These are phyloP conservation scores for Dasypus novemcinctus DNA, from an alignment of 2,113 vertebrate species.

Conservation along the genomic window DNA sequence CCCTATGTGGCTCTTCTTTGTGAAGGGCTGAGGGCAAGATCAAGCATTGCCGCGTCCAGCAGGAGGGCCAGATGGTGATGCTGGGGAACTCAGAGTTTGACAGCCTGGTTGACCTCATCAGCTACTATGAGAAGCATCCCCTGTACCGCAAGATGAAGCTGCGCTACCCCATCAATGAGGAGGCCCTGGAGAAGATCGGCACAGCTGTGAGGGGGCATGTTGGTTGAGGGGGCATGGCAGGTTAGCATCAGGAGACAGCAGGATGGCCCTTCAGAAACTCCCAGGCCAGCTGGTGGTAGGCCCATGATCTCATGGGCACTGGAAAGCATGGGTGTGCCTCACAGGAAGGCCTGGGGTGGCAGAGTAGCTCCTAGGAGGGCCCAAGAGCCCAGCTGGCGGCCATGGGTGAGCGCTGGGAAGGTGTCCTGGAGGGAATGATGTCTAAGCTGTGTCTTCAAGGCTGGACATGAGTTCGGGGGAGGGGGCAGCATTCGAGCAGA, in stretches of 20 bases:
- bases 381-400: neutral
- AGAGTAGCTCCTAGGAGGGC: neutral
- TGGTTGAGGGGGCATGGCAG: neutral
- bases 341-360: neutral
- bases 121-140: constrained; percentile 96
- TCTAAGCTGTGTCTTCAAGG: neutral
- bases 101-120: constrained; percentile 97
- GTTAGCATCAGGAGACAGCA: neutral
- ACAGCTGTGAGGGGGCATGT: constrained; percentile 89
- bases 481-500: neutral
- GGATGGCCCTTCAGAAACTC: neutral
- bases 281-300: neutral
- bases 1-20: neutral
- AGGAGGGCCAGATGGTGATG: constrained; percentile 95
- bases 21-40: constrained; percentile 97
- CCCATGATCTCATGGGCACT: accelerated
- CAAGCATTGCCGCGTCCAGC: constrained; percentile 98
- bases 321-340: neutral
- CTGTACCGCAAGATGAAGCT: constrained; percentile 99
- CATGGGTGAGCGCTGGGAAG: neutral
- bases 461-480: accelerated
- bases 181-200: constrained; percentile 98
- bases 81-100: constrained; percentile 97
- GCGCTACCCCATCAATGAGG: constrained; percentile 98
- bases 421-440: neutral